Percentiles rank a stretch among this genome's conserved stretches.
Conservation (phyloP, 2,113 vertebrate species). For the Xerus inauris region DNA sequence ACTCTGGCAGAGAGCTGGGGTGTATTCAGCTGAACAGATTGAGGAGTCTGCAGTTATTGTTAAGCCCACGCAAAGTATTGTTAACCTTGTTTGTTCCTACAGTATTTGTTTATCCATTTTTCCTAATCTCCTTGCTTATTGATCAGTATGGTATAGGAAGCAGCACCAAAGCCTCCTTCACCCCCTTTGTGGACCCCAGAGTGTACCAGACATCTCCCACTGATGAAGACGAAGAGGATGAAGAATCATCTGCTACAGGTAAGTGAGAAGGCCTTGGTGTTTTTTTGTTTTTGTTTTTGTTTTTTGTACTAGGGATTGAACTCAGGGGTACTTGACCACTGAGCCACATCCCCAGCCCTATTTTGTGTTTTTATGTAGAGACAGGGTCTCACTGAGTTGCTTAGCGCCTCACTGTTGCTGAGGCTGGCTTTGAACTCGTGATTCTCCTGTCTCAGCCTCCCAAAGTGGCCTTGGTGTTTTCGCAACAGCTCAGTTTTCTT, state of each 20-base stretch:
- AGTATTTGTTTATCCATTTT: neutral
- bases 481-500: neutral
- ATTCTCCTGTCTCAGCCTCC: no score
- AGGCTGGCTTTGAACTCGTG: no score
- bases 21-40: neutral
- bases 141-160: constrained; percentile 94
- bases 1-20: neutral
- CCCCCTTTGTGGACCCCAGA: constrained; percentile 97
- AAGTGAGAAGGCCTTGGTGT: constrained; percentile 10
- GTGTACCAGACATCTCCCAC: constrained; percentile 98
- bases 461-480: neutral
- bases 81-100: neutral
- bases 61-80: neutral
- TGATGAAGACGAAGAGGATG: constrained; percentile 94
- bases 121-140: constrained; percentile 68
- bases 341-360: no score
- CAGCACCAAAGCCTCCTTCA: constrained; percentile 97
- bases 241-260: constrained; percentile 92
- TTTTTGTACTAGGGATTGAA: no score
- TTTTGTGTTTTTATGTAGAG: no score
- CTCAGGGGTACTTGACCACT: no score
- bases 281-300: no score
- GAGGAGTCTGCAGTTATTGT: neutral
- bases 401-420: no score
- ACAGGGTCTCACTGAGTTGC: no score